Evolutionary conservation across 2,113 vertebrate genomes (phyloP).

Genomic region (Uropsilus gracilis): DNA sequence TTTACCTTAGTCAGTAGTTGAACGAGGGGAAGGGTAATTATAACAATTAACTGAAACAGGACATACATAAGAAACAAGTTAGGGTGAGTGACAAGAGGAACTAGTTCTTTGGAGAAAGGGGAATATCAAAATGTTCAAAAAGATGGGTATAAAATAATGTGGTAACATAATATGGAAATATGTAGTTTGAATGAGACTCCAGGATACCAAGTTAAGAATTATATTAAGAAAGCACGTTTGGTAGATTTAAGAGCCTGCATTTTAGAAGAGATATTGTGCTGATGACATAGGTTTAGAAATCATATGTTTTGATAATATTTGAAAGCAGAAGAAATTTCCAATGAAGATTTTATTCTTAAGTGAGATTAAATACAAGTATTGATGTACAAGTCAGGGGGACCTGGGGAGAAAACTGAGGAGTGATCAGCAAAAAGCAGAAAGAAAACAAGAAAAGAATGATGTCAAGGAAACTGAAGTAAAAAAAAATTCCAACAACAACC

Average conservation of each 20-base stretch:
- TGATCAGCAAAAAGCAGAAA: background rate
- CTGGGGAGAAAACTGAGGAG: background rate
- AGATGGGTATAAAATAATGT: background rate
- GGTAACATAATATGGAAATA: background rate
- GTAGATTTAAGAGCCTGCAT: background rate
- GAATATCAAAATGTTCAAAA: background rate
- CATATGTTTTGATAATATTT: background rate
- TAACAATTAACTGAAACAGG: background rate
- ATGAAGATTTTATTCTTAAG: background rate
- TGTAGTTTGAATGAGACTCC: background rate
- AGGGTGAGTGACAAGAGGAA: background rate
- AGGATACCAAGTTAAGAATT: background rate
- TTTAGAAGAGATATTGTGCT: background rate
- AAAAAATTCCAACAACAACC: background rate
- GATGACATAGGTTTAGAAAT: background rate
- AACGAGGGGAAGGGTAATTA: background rate
- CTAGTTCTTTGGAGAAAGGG: background rate
- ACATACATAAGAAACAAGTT: background rate
- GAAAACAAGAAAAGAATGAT: background rate
- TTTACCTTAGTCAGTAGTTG: background rate
- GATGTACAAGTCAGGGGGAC: background rate
- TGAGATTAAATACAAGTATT: background rate
- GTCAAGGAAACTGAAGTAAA: background rate
- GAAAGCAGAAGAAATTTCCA: background rate
- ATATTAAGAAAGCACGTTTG: background rate